Evolutionary conservation across 2,113 vertebrate genomes (phyloP).

Genomic region (Petrocephalus microphthalmus): DNA sequence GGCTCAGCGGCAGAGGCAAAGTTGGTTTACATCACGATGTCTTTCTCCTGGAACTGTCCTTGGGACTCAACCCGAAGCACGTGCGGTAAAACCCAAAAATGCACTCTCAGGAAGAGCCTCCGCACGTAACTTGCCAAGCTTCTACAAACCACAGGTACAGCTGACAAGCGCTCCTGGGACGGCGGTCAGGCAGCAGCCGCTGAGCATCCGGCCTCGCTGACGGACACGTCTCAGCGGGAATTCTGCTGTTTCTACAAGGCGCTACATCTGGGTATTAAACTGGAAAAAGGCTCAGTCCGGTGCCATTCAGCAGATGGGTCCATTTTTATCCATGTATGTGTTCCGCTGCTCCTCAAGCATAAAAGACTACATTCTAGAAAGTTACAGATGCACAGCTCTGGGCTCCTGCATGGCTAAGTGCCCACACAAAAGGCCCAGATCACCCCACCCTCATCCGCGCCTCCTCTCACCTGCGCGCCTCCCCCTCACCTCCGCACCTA

Average conservation of each 20-base stretch:
- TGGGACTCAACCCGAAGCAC: not conserved
- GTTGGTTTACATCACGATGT: not conserved
- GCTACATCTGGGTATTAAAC: not conserved
- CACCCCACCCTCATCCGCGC: not conserved
- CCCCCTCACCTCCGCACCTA: constrained; percentile 87
- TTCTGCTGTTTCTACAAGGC: not conserved
- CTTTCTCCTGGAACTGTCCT: not conserved
- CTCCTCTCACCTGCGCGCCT: constrained; percentile 67
- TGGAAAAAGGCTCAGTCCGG: not conserved
- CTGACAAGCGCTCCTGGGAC: not conserved
- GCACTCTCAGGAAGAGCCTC: not conserved
- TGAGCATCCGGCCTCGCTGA: not conserved
- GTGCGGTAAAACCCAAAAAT: not conserved
- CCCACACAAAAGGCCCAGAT: not conserved
- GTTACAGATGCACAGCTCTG: not conserved
- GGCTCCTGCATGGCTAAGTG: not conserved
- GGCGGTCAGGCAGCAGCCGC: not conserved
- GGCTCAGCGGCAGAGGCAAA: not conserved
- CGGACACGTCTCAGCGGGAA: not conserved
- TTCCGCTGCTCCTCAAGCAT: not conserved
- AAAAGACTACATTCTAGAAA: not conserved
- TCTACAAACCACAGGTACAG: not conserved
- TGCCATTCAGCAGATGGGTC: not conserved
- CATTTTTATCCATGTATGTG: not conserved
- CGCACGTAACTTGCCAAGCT: not conserved